A percentile compares a stretch with the other conserved stretches of the same genome.
Conservation (phyloP, 2,113 vertebrate genomes). For the Pterocles gutturalis region DNA sequence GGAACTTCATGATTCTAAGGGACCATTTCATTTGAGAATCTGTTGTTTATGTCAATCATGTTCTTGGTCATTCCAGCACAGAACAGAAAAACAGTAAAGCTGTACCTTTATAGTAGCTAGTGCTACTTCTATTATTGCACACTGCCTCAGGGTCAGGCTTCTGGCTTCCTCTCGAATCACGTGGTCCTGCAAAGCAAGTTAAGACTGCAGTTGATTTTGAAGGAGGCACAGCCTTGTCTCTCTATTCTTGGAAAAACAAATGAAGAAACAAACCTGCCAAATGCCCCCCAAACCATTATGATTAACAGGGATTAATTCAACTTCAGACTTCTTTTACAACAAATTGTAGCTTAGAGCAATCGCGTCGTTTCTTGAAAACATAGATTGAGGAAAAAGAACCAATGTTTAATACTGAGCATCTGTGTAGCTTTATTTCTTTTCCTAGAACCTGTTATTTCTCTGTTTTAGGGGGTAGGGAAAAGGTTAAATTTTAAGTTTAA, state of each 20-base stretch:
- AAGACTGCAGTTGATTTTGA: background rate
- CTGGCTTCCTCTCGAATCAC: slow-evolving; percentile 92
- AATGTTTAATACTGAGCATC: background rate
- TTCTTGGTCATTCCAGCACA: background rate
- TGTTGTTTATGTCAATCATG: background rate
- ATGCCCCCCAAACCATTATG: background rate
- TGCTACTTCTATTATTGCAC: slow-evolving; percentile 92
- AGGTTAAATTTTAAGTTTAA: background rate
- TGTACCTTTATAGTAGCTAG: slow-evolving; percentile 95
- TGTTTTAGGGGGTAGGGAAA: background rate
- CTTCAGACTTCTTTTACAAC: background rate
- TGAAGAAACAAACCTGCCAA: background rate
- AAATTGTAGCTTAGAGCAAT: background rate
- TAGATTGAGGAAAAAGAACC: background rate
- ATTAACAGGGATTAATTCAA: background rate
- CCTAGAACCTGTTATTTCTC: background rate
- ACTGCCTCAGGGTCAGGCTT: slow-evolving; percentile 91
- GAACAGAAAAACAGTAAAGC: background rate
- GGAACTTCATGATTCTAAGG: background rate
- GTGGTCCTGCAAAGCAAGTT: slow-evolving; percentile 85
- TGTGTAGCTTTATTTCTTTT: background rate
- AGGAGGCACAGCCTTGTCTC: background rate
- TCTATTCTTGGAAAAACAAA: background rate
- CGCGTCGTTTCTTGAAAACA: background rate
- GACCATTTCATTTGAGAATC: background rate